A percentile compares a stretch with the other conserved stretches of the same genome.
Conservation (phyloP, 1,140 invertebrate species). For the Steinernema khuongi region DNA sequence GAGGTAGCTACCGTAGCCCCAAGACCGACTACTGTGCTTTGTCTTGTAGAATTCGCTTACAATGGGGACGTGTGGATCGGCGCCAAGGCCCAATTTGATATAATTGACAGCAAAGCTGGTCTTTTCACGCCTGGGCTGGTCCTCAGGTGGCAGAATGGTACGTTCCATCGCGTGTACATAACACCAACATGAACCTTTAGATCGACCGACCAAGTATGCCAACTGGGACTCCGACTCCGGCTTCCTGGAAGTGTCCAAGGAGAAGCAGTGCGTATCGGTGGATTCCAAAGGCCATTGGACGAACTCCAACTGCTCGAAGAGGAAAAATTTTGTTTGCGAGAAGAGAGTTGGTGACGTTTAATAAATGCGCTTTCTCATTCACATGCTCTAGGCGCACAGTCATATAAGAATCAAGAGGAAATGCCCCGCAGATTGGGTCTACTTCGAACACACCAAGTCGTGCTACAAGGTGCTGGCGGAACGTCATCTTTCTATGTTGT, state of each 20-base stretch:
- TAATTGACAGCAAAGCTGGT: conserved; percentile 42
- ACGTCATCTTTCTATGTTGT: conserved; percentile 41
- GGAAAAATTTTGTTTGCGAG: conserved; percentile 47
- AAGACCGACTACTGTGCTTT: conserved; percentile 11
- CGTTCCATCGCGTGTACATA: background rate
- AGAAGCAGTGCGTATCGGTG: conserved; percentile 36
- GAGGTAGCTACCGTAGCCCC: conserved; percentile 32
- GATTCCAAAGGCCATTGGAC: conserved; percentile 36
- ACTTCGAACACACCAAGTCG: conserved; percentile 34
- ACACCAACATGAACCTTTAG: conserved; percentile 34
- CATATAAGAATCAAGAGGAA: conserved; percentile 17
- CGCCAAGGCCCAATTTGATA: conserved; percentile 45
- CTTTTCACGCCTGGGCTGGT: conserved; percentile 45
- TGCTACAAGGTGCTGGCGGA: conserved; percentile 39
- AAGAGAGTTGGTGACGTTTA: conserved; percentile 26
- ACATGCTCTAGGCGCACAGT: background rate
- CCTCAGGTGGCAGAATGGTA: conserved; percentile 47
- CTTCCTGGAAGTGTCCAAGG: conserved; percentile 27
- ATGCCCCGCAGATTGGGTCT: conserved; percentile 35
- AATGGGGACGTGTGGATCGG: conserved; percentile 43
- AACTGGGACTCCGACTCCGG: conserved; percentile 43
- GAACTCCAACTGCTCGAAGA: conserved; percentile 37
- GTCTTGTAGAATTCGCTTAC: conserved; percentile 34
- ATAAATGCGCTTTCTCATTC: conserved; percentile 23
- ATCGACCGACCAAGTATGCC: conserved; percentile 33